Evolutionary conservation across 2,113 vertebrate genomes (phyloP).

Genomic region (Poicephalus gulielmi): DNA sequence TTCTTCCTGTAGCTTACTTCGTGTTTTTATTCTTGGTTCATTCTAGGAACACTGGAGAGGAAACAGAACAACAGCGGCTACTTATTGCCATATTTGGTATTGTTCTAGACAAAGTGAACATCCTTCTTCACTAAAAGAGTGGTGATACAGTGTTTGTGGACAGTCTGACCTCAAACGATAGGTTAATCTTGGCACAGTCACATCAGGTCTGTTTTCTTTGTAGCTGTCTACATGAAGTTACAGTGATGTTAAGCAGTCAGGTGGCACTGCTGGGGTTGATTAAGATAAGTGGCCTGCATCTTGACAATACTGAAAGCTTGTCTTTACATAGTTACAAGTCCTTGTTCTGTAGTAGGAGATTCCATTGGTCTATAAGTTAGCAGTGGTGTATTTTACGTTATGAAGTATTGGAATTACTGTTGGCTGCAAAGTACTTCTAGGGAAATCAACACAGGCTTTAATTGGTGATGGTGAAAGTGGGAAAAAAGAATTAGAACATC

Average conservation of each 20-base stretch:
- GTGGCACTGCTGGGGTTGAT: not conserved
- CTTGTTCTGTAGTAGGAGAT: not conserved
- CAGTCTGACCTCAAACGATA: not conserved
- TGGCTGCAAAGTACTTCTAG: not conserved
- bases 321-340: not conserved
- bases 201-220: not conserved
- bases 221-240: not conserved
- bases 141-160: not conserved
- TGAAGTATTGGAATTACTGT: not conserved
- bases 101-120: constrained; percentile 3
- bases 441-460: not conserved
- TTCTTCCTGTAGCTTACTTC: constrained; percentile 68
- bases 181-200: not conserved
- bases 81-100: constrained; percentile 48
- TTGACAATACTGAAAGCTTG: not conserved
- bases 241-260: not conserved
- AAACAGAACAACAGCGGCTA: constrained; percentile 12
- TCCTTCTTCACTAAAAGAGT: not conserved
- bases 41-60: constrained; percentile 61
- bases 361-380: not conserved
- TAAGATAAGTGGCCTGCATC: not conserved
- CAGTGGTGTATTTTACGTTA: not conserved
- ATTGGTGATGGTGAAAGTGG: not conserved
- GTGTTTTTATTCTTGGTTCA: constrained; percentile 34
- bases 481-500: not conserved